These are phyloP conservation scores for Euzophera pinguis DNA, from an alignment of 2,888 invertebrate genomes.

Conservation along the genomic window DNA sequence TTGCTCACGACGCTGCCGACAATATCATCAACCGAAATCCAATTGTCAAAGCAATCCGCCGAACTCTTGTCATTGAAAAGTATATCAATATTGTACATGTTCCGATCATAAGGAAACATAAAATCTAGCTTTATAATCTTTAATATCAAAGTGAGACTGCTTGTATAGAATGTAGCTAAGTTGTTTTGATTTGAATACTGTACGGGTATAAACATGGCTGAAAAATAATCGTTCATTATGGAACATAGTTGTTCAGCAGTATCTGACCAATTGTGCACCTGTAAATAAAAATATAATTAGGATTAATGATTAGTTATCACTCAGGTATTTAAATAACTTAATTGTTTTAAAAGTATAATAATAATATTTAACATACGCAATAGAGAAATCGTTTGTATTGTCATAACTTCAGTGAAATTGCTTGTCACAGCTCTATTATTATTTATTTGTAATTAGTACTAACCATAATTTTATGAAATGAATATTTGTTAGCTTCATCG, in stretches of 20 bases:
- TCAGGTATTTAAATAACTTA: too few species aligned
- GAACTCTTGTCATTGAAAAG: conserved; percentile 60
- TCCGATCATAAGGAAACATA: conserved; percentile 54
- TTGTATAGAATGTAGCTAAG: conserved; percentile 56
- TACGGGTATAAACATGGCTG: conserved; percentile 46
- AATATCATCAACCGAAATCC: conserved; percentile 49
- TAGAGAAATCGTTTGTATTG: too few species aligned
- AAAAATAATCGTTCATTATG: conserved; percentile 45
- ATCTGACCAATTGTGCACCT: conserved; percentile 62
- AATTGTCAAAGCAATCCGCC: conserved; percentile 46
- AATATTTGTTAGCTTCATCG: conserved; percentile 14
- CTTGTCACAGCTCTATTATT: too few species aligned
- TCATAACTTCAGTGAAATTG: too few species aligned
- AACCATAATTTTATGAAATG: conserved; percentile 3
- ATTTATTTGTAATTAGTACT: background rate
- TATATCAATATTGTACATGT: conserved; percentile 58
- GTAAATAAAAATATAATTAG: conserved; percentile 20
- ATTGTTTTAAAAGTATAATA: too few species aligned
- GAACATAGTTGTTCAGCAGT: conserved; percentile 44
- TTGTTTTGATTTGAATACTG: conserved; percentile 38
- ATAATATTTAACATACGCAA: too few species aligned
- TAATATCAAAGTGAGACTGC: conserved; percentile 45
- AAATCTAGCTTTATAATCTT: conserved; percentile 61
- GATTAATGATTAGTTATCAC: background rate
- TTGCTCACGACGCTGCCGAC: conserved; percentile 47